phyloP scores from a whole-genome alignment of 2,797 vertebrate species.

The Centropyge bicolor region DNA sequence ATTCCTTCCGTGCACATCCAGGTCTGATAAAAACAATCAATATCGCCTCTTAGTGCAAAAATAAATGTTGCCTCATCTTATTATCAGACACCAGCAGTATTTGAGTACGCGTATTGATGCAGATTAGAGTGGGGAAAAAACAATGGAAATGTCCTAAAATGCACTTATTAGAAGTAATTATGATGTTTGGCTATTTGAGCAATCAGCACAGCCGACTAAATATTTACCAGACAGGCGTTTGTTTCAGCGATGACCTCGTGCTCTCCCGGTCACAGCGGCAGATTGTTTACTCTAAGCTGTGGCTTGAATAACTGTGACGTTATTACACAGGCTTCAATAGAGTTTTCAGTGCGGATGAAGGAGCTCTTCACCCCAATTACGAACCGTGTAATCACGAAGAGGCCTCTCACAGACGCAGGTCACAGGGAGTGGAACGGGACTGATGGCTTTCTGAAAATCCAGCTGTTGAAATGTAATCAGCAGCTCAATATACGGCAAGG shows the following conservation, averaged over 20 bases:
- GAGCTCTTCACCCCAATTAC: constrained; percentile 10
- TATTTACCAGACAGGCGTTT: not conserved
- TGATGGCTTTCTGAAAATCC: not conserved
- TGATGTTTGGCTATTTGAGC: not conserved
- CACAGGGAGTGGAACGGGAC: not conserved
- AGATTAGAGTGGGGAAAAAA: not conserved
- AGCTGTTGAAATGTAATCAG: not conserved
- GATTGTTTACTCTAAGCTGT: constrained; percentile 16
- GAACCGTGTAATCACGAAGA: constrained; percentile 37
- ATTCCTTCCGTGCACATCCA: not conserved
- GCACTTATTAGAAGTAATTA: not conserved
- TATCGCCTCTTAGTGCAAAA: not conserved
- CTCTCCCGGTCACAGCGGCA: not conserved
- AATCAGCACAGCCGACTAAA: constrained; percentile 16
- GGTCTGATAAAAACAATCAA: not conserved
- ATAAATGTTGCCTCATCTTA: not conserved
- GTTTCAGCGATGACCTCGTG: constrained; percentile 20
- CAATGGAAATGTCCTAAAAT: constrained; percentile 8
- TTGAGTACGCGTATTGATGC: not conserved
- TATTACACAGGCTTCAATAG: constrained; percentile 18
- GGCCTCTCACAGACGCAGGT: constrained; percentile 1
- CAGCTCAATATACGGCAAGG: not conserved
- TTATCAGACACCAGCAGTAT: not conserved
- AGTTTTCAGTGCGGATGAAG: constrained; percentile 21
- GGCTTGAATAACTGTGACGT: constrained; percentile 18